Evolutionary conservation across 2,888 invertebrate species (phyloP).

Genomic region (Allolobophora icterica): DNA sequence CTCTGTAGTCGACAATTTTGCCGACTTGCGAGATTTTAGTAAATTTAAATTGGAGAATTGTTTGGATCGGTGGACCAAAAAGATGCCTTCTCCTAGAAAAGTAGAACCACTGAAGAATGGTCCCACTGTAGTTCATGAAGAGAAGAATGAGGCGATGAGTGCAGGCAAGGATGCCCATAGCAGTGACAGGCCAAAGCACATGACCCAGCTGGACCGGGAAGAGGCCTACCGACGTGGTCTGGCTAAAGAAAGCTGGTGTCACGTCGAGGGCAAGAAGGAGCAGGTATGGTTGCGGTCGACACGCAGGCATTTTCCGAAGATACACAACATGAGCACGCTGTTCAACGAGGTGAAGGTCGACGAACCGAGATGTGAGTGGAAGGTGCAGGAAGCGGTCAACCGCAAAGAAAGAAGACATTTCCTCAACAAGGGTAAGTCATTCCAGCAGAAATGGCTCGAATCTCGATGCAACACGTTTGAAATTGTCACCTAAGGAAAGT

Average conservation of each 20-base stretch:
- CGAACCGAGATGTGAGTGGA: constrained; percentile 23
- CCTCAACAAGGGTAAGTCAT: neutral
- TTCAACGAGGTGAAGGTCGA: constrained; percentile 17
- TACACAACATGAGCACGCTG: constrained; percentile 26
- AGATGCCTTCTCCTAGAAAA: neutral
- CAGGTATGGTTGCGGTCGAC: neutral
- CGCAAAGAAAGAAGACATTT: constrained; percentile 22
- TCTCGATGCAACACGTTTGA: neutral
- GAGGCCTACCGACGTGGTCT: neutral
- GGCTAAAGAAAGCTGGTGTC: neutral
- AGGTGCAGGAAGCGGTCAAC: neutral
- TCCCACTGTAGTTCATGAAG: neutral
- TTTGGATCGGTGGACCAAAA: neutral
- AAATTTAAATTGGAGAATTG: neutral
- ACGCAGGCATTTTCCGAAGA: constrained; percentile 8
- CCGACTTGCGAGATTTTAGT: neutral
- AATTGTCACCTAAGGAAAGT: neutral
- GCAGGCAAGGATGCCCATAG: neutral
- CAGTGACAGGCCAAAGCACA: neutral
- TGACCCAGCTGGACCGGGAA: neutral
- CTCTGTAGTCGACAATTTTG: neutral
- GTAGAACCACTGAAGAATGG: too few relatives aligned
- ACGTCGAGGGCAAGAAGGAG: constrained; percentile 24
- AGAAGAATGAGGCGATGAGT: neutral
- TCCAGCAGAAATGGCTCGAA: too few relatives aligned